Percentiles rank a stretch among this genome's conserved stretches.
These are phyloP conservation scores for Drosophila sucinea DNA, from an alignment of 1,140 invertebrate genomes.

Conservation along the genomic window DNA sequence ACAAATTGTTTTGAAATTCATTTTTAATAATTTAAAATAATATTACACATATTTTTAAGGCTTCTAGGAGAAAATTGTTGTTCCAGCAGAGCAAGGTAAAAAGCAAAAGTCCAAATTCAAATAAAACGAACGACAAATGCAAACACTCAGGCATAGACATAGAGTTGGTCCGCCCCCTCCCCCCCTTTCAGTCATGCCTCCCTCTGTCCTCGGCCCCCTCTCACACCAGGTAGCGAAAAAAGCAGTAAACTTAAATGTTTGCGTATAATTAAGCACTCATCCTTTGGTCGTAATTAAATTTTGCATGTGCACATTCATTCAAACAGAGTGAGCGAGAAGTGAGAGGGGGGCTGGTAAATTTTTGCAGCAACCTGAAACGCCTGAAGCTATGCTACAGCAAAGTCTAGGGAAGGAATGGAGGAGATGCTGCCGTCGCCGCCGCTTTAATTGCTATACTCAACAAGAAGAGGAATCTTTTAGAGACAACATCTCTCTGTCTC, in stretches of 20 bases:
- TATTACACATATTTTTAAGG: no score
- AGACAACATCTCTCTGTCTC: background rate
- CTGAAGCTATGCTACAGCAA: constrained; percentile 2
- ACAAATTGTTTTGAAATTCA: no score
- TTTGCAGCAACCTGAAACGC: constrained; percentile 6
- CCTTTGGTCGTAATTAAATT: constrained; percentile 83
- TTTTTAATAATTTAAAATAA: no score
- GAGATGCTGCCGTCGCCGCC: constrained; percentile 37
- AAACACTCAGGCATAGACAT: constrained; percentile 46
- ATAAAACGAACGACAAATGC: constrained; percentile 33
- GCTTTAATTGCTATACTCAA: constrained; percentile 76
- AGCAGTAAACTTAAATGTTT: constrained; percentile 83
- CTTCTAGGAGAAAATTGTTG: background rate
- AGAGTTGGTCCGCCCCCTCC: background rate
- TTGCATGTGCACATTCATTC: constrained; percentile 82
- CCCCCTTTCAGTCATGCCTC: background rate
- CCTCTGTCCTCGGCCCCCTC: background rate
- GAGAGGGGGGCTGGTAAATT: background rate
- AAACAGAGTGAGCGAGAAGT: constrained; percentile 30
- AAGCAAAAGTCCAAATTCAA: constrained; percentile 52
- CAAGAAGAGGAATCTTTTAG: constrained; percentile 14
- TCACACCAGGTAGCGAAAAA: constrained; percentile 54
- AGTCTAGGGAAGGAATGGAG: background rate
- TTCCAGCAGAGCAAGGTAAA: constrained; percentile 5
- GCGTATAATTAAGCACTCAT: constrained; percentile 83